phyloP scores from a whole-genome alignment of 1,140 invertebrate species.

The Brachionus koreanus region DNA sequence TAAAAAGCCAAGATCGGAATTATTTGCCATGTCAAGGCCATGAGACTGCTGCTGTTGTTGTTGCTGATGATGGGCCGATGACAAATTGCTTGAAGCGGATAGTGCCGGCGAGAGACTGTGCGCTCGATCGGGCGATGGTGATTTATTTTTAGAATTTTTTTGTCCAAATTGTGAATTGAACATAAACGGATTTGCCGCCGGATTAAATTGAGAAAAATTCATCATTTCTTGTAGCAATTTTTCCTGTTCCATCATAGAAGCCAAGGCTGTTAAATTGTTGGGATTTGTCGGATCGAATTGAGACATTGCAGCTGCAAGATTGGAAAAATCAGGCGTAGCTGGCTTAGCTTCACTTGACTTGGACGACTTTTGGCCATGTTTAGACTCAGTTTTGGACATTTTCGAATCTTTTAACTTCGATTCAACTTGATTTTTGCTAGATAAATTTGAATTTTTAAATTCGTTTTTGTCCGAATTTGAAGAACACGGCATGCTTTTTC shows the following conservation, averaged over 20 bases:
- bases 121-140: constrained; percentile 26
- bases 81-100: constrained; percentile 30
- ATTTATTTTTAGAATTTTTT: constrained; percentile 29
- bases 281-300: constrained; percentile 34
- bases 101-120: constrained; percentile 30
- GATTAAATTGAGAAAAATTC: constrained; percentile 32
- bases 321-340: not conserved
- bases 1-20: constrained; percentile 9
- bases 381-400: not conserved
- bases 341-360: not conserved
- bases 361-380: not conserved
- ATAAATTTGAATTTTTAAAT: not conserved
- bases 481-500: not conserved
- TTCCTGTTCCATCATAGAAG: constrained; percentile 35
- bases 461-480: not conserved
- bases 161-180: not conserved
- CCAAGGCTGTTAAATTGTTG: not conserved
- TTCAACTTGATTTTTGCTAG: not conserved
- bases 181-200: not conserved
- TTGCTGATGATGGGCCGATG: not conserved
- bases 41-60: not conserved
- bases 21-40: not conserved
- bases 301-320: not conserved
- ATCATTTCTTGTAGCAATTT: constrained; percentile 42
- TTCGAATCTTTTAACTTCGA: not conserved